phyloP scores from a whole-genome alignment of 2,113 vertebrate species.

The Rhinolophus sinicus region DNA sequence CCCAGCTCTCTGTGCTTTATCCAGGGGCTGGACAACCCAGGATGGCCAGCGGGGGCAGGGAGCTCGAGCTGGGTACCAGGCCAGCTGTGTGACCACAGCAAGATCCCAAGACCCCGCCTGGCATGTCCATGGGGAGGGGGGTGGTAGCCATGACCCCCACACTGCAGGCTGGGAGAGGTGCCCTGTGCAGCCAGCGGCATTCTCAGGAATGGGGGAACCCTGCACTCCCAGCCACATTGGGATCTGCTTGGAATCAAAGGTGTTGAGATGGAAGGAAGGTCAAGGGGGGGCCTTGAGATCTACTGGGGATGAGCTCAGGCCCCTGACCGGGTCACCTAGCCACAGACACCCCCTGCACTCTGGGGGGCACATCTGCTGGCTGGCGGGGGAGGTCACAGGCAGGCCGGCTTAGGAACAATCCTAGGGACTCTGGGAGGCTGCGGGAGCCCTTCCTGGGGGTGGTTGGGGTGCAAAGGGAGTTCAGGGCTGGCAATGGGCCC shows the following conservation, averaged over 20 bases:
- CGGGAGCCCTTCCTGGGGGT: background rate
- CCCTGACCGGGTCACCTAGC: accelerated
- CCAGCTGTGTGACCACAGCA: background rate
- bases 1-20: background rate
- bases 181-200: background rate
- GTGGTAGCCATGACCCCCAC: too few species aligned
- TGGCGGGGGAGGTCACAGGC: too few species aligned
- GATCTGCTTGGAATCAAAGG: background rate
- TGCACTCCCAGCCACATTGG: background rate
- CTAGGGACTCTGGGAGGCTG: background rate
- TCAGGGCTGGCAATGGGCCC: background rate
- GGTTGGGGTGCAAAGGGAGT: background rate
- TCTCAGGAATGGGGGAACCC: background rate
- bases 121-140: too few species aligned
- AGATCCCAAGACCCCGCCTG: background rate
- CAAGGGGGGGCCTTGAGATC: background rate
- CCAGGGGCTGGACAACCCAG: background rate
- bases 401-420: too few species aligned
- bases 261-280: background rate
- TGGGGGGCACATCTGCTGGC: accelerated
- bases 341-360: background rate
- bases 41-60: background rate
- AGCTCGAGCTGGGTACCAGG: background rate
- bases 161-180: background rate
- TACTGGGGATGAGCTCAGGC: background rate